Base-by-base conservation (phyloP, 2,888 invertebrate species). In the Podotricha telesiphe region DNA sequence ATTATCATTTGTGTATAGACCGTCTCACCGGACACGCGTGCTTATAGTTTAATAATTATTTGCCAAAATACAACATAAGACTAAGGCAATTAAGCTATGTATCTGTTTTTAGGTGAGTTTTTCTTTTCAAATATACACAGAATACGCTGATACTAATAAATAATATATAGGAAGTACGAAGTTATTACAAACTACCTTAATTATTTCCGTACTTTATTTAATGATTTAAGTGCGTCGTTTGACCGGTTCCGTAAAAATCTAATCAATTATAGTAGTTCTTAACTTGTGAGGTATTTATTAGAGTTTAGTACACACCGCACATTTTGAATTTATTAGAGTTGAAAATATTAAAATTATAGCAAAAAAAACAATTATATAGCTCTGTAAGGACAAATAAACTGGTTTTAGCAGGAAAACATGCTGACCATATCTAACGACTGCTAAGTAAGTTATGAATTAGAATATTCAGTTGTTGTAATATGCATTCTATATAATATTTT, bases 51-150 rank as follows among this genome's bases (percentile, higher is more conserved):
- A 53, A 10, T 40, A 47, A 34, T 28, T 56, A 47, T 50, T 50
- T 65, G 45, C 42, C 22, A 42, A 45, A 20, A 20, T 40, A 42
- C 20, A 58, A 20, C 22, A 56, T 40, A 42, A 34, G 15, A n/a
- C n/a, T n/a, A n/a, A n/a, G n/a, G n/a, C n/a, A 50, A 42, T 65
- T 20, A 47, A 51, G 42, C 20, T 20, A 73, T 73, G 73, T 64
- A 59, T 58, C 56, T 68, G 58, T 48, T 62, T 11, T n/a, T 68
- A 11, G 72, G 73, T 73, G 51, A 73, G 73, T 72, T 45, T 22
- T 20, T 50, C 53, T 51, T 67, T 55, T 8, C 19, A 34, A 34
- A 28, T 48, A 19, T 13, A 0, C 11, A 15, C 11, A 1, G 22
- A 48, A 62, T 48, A 1, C 11, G n/a, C 5, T 22, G 6, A 13